A percentile compares a stretch with the other conserved stretches of the same genome.
Evolutionary conservation across 2,888 invertebrate species (phyloP).

Genomic region (Zygothrica quintamaculata): DNA sequence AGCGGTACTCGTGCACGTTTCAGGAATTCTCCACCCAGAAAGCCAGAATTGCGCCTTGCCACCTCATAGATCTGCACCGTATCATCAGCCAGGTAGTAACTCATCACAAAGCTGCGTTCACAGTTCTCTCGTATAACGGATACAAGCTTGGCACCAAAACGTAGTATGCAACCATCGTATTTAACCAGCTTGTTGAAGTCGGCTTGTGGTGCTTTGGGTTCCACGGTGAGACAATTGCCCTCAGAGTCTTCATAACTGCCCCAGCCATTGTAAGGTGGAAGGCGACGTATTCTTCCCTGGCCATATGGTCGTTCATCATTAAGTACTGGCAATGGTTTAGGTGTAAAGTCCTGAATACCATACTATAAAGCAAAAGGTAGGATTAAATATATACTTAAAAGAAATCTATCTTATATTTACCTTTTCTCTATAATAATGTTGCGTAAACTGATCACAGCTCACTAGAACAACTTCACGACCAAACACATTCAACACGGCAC

Average conservation of each 20-base stretch:
- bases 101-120: conserved; percentile 91
- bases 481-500: conserved; percentile 91
- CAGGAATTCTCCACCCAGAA: conserved; percentile 88
- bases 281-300: conserved; percentile 60
- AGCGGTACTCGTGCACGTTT: conserved; percentile 89
- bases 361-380: conserved; percentile 61
- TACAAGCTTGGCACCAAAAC: conserved; percentile 91
- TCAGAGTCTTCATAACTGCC: conserved; percentile 96
- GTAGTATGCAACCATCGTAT: conserved; percentile 90
- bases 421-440: conserved; percentile 91
- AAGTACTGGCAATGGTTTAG: conserved; percentile 69
- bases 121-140: conserved; percentile 88
- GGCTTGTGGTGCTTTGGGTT: conserved; percentile 90
- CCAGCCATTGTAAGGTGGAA: conserved; percentile 96
- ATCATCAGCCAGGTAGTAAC: conserved; percentile 92
- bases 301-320: conserved; percentile 60
- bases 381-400: not conserved
- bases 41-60: conserved; percentile 90
- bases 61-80: conserved; percentile 93
- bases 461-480: conserved; percentile 92
- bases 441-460: conserved; percentile 94
- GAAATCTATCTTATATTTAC: conserved; percentile 44
- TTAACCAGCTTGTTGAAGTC: conserved; percentile 93
- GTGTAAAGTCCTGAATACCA: conserved; percentile 82
- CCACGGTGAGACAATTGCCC: conserved; percentile 92